Conservation (phyloP, 2,888 invertebrate species). For the Linyphia triangularis region DNA sequence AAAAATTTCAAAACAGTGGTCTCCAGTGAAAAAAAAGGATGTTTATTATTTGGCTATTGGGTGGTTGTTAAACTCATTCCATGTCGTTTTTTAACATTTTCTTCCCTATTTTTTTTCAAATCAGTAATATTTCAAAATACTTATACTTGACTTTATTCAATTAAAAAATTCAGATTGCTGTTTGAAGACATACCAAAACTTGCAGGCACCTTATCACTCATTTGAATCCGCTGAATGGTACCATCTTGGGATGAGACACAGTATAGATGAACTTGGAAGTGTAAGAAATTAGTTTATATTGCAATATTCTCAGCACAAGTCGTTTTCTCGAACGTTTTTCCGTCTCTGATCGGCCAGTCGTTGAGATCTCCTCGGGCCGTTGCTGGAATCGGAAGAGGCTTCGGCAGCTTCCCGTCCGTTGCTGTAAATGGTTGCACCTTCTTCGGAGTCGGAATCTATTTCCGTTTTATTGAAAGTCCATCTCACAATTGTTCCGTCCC, state of each 20-base stretch:
- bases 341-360: slow-evolving; percentile 64
- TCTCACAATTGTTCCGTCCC: slow-evolving; percentile 80
- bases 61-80: too few species aligned
- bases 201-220: too few species aligned
- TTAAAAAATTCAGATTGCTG: too few species aligned
- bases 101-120: too few species aligned
- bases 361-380: slow-evolving; percentile 56
- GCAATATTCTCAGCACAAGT: slow-evolving; percentile 1
- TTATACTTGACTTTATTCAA: too few species aligned
- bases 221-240: not conserved
- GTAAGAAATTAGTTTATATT: not conserved
- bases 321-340: slow-evolving; percentile 19
- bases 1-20: too few species aligned
- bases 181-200: too few species aligned
- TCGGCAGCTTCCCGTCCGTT: not conserved
- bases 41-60: too few species aligned
- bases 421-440: slow-evolving; percentile 16
- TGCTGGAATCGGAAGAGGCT: not conserved
- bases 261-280: not conserved
- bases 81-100: too few species aligned
- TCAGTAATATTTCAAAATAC: too few species aligned
- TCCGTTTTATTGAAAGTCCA: slow-evolving; percentile 78
- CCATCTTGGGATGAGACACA: not conserved
- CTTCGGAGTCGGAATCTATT: slow-evolving; percentile 76
- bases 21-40: too few species aligned